Percentiles rank a stretch among this genome's conserved stretches.
Conservation (phyloP, 2,113 vertebrate species). For the Struthidea cinerea region DNA sequence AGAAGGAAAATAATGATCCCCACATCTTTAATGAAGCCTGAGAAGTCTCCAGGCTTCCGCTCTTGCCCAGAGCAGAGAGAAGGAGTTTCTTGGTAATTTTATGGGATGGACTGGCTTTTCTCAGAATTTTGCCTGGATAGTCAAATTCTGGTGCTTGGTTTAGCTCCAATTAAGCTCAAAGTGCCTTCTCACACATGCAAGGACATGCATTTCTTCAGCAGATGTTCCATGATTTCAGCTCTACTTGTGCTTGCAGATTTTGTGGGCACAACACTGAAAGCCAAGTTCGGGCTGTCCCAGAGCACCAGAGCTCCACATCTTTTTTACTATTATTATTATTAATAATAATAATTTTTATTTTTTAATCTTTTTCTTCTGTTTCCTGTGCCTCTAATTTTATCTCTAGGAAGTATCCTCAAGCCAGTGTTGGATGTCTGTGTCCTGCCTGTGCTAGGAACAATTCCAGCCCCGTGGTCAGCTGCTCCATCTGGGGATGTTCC, state of each 20-base stretch:
- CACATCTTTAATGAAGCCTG: background rate
- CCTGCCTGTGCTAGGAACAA: background rate
- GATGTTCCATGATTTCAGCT: background rate
- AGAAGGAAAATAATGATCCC: slow-evolving; percentile 2
- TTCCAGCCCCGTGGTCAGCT: background rate
- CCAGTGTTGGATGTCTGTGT: background rate
- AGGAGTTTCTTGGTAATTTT: background rate
- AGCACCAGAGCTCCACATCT: background rate
- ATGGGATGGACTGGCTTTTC: background rate
- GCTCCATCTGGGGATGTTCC: background rate
- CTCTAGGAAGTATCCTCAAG: background rate
- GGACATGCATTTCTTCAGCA: background rate
- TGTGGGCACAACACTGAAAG: background rate
- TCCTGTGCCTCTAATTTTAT: background rate
- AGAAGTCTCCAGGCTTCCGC: background rate
- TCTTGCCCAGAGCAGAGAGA: background rate
- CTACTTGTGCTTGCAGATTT: background rate
- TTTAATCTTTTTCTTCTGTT: background rate
- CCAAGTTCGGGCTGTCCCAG: background rate
- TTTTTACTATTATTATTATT: background rate
- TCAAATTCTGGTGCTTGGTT: background rate
- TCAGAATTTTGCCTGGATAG: background rate
- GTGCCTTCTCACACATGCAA: background rate
- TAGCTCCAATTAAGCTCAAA: background rate
- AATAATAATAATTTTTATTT: too few relatives aligned